These are phyloP conservation scores for Morinoia aosen DNA, from an alignment of 2,888 invertebrate species.

Conservation along the genomic window DNA sequence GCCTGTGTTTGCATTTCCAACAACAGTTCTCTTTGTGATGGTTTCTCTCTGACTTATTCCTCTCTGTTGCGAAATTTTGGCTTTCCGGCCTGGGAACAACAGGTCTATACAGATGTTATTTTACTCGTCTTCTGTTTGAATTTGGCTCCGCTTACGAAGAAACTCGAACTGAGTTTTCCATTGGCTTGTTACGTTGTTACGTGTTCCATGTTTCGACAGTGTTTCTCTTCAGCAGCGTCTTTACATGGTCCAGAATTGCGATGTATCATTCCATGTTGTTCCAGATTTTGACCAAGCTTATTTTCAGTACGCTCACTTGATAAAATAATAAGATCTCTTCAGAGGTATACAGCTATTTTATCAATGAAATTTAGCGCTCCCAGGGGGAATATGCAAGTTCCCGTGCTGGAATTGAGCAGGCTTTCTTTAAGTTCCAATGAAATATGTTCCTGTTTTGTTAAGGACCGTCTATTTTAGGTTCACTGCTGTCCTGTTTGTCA, in stretches of 20 bases:
- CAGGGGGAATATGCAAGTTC: no score
- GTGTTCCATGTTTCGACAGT: background rate
- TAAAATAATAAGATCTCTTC: no score
- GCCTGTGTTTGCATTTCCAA: constrained; percentile 25
- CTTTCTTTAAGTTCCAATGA: no score
- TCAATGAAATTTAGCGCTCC: no score
- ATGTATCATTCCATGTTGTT: background rate
- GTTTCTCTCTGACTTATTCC: background rate
- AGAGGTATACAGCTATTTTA: no score
- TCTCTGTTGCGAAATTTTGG: background rate
- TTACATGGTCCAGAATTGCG: background rate
- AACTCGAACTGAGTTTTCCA: background rate
- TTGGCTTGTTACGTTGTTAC: background rate
- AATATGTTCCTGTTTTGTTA: no score
- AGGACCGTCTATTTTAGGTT: no score
- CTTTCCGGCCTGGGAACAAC: background rate
- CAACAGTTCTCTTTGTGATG: background rate
- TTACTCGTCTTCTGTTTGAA: background rate
- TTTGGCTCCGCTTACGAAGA: background rate
- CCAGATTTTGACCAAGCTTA: background rate
- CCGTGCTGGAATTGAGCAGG: no score
- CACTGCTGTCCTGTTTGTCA: no score
- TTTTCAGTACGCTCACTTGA: background rate
- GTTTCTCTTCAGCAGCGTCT: background rate
- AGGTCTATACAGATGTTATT: background rate